Conservation (phyloP, 2,113 vertebrate genomes). For the Bos indicus region DNA sequence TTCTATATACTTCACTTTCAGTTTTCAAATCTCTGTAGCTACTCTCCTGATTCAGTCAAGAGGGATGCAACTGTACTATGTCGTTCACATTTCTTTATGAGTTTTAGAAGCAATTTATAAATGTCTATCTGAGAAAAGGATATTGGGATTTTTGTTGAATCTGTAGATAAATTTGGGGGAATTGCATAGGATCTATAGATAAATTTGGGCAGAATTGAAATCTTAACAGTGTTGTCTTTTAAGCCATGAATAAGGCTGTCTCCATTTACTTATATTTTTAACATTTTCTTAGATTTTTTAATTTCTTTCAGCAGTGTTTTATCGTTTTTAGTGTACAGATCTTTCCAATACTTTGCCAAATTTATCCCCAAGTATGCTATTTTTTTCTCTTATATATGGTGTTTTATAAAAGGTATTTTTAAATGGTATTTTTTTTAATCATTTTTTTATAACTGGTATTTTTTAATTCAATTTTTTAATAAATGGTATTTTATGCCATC, state of each 20-base stretch:
- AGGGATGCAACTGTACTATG: neutral
- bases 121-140: neutral
- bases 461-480: neutral
- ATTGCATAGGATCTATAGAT: neutral
- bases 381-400: neutral
- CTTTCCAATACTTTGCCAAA: neutral
- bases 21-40: neutral
- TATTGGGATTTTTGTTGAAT: neutral
- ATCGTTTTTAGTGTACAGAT: neutral
- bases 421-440: neutral
- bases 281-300: neutral
- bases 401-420: neutral
- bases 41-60: neutral
- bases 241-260: neutral
- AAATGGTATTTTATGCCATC: neutral
- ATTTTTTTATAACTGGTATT: neutral
- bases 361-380: neutral
- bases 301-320: neutral
- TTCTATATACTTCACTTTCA: neutral
- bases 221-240: neutral
- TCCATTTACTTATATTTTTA: neutral
- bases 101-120: conserved; percentile 33
- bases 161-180: neutral
- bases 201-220: neutral
- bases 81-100: neutral